These are phyloP conservation scores for Lottia scabra DNA, from an alignment of 2,888 invertebrate species.

Conservation along the genomic window DNA sequence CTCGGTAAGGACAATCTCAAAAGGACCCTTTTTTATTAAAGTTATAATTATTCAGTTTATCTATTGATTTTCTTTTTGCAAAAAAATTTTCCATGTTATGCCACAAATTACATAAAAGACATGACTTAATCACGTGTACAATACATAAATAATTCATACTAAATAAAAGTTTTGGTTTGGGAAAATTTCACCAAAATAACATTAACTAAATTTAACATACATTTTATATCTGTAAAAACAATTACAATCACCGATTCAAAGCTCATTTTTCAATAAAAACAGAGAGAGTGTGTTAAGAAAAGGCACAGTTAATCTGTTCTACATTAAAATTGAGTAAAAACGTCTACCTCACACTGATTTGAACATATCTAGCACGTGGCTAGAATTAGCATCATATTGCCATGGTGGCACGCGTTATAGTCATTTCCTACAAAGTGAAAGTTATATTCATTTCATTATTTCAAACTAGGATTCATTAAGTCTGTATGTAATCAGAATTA, in stretches of 20 bases:
- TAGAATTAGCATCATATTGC: not conserved
- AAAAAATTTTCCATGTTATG: no score
- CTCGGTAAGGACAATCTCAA: no score
- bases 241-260: not conserved
- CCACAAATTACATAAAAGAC: no score
- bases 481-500: not conserved
- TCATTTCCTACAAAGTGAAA: not conserved
- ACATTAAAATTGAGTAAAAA: not conserved
- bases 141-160: no score
- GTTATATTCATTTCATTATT: not conserved
- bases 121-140: no score
- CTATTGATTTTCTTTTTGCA: no score
- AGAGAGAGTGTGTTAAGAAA: not conserved
- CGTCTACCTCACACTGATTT: not conserved
- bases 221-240: no score
- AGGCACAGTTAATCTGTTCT: constrained; percentile 1
- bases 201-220: no score
- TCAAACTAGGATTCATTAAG: not conserved
- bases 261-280: not conserved
- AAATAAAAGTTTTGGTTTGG: no score
- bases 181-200: no score
- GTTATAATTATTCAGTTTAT: no score
- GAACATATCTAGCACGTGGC: not conserved
- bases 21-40: no score
- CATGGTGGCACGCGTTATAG: not conserved